Conservation (phyloP, 2,797 vertebrate species). For the Molossus alvarezi region DNA sequence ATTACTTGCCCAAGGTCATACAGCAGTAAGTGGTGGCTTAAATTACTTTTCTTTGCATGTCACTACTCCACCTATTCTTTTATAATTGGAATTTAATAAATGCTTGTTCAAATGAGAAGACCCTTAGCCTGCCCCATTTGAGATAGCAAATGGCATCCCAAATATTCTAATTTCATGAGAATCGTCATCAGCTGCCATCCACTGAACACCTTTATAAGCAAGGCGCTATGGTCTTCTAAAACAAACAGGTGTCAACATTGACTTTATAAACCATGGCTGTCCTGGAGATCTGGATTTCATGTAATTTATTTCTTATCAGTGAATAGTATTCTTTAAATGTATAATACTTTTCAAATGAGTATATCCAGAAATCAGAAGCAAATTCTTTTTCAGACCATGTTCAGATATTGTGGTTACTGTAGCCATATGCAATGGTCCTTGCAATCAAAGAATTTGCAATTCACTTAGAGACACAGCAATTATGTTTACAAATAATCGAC, state of each 20-base stretch:
- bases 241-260: conserved; percentile 53
- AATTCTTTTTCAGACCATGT: conserved; percentile 3
- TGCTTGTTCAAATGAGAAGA: conserved; percentile 22
- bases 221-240: conserved; percentile 57
- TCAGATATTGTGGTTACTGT: not conserved
- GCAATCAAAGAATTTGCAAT: not conserved
- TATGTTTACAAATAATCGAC: conserved; percentile 39
- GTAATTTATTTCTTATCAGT: conserved; percentile 50
- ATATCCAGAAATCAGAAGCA: conserved; percentile 62
- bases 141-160: conserved; percentile 41
- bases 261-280: not conserved
- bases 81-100: conserved; percentile 52
- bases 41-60: not conserved
- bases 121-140: conserved; percentile 46
- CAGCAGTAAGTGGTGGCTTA: not conserved
- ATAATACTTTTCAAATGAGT: conserved; percentile 16
- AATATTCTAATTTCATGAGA: conserved; percentile 65
- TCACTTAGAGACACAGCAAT: not conserved
- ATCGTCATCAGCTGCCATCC: conserved; percentile 48
- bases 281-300: conserved; percentile 24
- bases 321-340: conserved; percentile 19
- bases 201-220: conserved; percentile 44
- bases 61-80: not conserved
- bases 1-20: not conserved
- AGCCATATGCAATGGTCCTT: not conserved